These are phyloP conservation scores for Xanthorhoe spadicearia DNA, from an alignment of 2,888 invertebrate species.

Conservation along the genomic window DNA sequence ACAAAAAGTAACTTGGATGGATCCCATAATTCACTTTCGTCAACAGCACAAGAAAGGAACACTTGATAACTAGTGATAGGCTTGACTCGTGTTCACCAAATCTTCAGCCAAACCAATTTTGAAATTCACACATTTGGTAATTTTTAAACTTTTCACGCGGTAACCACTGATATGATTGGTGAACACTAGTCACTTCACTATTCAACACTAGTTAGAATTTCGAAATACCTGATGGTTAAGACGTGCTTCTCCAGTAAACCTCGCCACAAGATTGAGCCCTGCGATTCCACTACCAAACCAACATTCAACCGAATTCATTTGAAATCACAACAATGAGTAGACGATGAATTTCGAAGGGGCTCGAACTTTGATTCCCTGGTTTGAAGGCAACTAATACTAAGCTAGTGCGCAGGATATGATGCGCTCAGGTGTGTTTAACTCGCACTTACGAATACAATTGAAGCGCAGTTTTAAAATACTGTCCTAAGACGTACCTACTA, in stretches of 20 bases:
- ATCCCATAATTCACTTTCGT: not conserved
- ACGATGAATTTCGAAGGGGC: slow-evolving; percentile 14
- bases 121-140: not conserved
- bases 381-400: not conserved
- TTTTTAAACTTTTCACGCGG: not conserved
- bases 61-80: not conserved
- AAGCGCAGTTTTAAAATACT: not conserved
- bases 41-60: not conserved
- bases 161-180: not conserved
- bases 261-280: slow-evolving; percentile 49
- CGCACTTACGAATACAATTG: not conserved
- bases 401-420: not conserved
- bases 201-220: slow-evolving; percentile 17
- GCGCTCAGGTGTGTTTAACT: not conserved
- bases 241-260: slow-evolving; percentile 48
- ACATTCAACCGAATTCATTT: slow-evolving; percentile 47
- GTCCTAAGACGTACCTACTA: no score
- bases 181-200: slow-evolving; percentile 1
- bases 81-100: not conserved
- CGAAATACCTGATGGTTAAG: slow-evolving; percentile 44
- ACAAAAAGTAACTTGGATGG: not conserved
- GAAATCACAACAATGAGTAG: slow-evolving; percentile 24
- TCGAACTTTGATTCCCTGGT: slow-evolving; percentile 31
- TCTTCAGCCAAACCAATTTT: not conserved
- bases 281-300: slow-evolving; percentile 14